A percentile compares a stretch with the other conserved stretches of the same genome.
These are phyloP conservation scores for Coelogynopora nodosa DNA, from an alignment of 2,888 invertebrate genomes.

Conservation along the genomic window DNA sequence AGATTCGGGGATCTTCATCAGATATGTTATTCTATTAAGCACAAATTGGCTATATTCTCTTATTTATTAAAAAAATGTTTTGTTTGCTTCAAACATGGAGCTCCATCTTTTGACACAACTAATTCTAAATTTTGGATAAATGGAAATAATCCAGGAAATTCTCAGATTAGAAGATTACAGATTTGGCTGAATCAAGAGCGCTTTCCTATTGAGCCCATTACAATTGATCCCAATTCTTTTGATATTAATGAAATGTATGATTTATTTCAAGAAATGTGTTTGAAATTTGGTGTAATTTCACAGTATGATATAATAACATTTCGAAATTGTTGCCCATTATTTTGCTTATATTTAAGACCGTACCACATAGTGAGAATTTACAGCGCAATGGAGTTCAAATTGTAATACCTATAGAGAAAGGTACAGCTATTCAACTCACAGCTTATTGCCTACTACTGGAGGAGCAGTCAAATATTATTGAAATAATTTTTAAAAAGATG, in stretches of 20 bases:
- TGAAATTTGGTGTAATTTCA: background rate
- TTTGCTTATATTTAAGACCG: background rate
- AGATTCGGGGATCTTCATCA: no score
- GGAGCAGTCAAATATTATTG: no score
- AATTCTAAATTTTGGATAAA: background rate
- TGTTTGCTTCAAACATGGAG: no score
- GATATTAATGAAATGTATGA: background rate
- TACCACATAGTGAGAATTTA: background rate
- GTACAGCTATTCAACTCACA: no score
- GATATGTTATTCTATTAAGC: no score
- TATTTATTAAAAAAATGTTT: no score
- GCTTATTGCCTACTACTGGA: no score
- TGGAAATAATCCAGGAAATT: background rate
- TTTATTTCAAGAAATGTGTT: background rate
- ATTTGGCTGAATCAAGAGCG: background rate
- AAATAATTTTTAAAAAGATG: no score
- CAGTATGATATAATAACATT: background rate
- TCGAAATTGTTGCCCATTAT: background rate
- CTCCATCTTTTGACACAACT: background rate
- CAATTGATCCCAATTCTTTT: background rate
- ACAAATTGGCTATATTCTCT: no score
- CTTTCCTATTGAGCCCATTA: background rate
- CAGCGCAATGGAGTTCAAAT: background rate
- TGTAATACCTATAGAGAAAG: background rate
- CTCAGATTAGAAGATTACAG: background rate